Evolutionary conservation across 2,888 invertebrate species (phyloP).

Genomic region (Lasioglossum malachurum): DNA sequence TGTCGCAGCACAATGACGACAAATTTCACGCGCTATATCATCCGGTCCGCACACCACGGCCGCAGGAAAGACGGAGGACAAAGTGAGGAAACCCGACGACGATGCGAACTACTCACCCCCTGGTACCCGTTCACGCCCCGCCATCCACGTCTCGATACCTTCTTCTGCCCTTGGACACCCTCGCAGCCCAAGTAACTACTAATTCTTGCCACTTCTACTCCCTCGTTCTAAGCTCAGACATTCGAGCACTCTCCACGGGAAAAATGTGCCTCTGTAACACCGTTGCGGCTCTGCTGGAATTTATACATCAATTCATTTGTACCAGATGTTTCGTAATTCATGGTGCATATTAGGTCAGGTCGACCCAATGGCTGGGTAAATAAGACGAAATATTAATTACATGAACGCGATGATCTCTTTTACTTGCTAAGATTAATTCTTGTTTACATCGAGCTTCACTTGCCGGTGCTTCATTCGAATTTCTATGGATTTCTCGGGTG

Average conservation of each 20-base stretch:
- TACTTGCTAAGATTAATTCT: background rate
- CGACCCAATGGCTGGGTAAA: no score
- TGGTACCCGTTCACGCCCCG: background rate
- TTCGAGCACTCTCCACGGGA: background rate
- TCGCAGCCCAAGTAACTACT: slow-evolving; percentile 72
- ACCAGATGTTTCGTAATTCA: no score
- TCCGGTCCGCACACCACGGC: slow-evolving; percentile 69
- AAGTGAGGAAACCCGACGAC: slow-evolving; percentile 36
- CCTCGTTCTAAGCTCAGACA: background rate
- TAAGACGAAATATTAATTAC: no score
- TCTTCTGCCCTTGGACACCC: slow-evolving; percentile 59
- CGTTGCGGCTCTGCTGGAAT: background rate
- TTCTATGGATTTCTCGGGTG: background rate
- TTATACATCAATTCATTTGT: background rate
- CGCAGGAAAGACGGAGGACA: slow-evolving; percentile 65
- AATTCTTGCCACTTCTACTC: slow-evolving; percentile 64
- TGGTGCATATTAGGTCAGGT: no score
- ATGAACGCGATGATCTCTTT: background rate
- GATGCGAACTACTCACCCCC: background rate
- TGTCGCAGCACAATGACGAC: slow-evolving; percentile 81
- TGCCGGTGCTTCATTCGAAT: background rate
- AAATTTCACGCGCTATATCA: slow-evolving; percentile 82
- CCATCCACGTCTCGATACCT: slow-evolving; percentile 17
- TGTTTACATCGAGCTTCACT: background rate
- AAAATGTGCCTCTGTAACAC: background rate